These are phyloP conservation scores for Idris sp. DNA, from an alignment of 1,140 invertebrate genomes.

Conservation along the genomic window DNA sequence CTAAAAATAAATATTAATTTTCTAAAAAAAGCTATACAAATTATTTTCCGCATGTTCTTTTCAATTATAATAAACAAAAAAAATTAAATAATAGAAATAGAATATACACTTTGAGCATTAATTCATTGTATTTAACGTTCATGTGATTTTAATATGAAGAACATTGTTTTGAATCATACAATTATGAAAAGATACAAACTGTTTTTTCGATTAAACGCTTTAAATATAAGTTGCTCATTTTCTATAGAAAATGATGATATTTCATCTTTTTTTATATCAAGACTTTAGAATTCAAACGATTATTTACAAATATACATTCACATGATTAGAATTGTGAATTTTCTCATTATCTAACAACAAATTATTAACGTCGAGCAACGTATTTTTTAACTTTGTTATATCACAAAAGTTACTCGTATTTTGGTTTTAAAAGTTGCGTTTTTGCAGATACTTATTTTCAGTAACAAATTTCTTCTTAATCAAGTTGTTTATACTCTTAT, in stretches of 20 bases:
- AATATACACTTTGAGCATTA: too few species aligned
- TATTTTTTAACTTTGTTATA: slow-evolving; percentile 32
- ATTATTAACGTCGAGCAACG: slow-evolving; percentile 15
- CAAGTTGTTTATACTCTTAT: slow-evolving; percentile 1
- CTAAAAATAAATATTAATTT: too few species aligned
- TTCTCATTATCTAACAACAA: slow-evolving; percentile 22
- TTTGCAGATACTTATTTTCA: not conserved
- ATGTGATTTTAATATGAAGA: not conserved
- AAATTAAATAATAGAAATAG: too few species aligned
- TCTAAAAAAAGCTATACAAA: too few species aligned
- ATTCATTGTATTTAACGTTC: too few species aligned
- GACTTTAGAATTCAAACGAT: slow-evolving; percentile 35
- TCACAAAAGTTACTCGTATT: slow-evolving; percentile 33
- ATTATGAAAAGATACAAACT: not conserved
- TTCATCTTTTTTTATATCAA: slow-evolving; percentile 18
- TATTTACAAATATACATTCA: slow-evolving; percentile 48
- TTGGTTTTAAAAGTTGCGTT: slow-evolving; percentile 18
- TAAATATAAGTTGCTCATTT: slow-evolving; percentile 7
- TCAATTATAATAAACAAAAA: too few species aligned
- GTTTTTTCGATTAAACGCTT: not conserved
- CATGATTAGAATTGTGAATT: slow-evolving; percentile 7
- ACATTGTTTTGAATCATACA: not conserved
- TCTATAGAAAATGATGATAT: slow-evolving; percentile 21
- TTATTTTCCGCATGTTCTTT: too few species aligned
- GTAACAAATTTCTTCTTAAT: slow-evolving; percentile 8